phyloP scores from a whole-genome alignment of 2,888 invertebrate genomes.

The Acanthosepion esculentum region DNA sequence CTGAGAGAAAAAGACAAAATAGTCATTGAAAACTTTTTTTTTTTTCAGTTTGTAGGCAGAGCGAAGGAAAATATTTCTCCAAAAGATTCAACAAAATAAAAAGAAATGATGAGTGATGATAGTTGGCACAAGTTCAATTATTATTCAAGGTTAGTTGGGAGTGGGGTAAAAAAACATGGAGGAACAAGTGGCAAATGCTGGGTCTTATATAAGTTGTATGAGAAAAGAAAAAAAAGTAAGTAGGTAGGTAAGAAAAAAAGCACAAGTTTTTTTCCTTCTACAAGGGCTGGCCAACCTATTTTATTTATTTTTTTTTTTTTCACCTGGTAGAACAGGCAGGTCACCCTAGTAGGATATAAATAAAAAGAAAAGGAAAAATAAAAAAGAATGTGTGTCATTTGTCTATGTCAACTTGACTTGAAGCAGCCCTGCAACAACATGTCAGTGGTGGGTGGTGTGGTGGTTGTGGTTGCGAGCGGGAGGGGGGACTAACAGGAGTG shows the following conservation, averaged over 20 bases:
- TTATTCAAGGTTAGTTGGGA: no score
- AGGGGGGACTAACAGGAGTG: neutral
- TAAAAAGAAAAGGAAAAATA: neutral
- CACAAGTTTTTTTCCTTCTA: neutral
- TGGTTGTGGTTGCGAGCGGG: neutral
- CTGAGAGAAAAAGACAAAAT: no score
- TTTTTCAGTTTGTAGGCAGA: no score
- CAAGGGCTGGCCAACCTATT: neutral
- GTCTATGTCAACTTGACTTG: constrained; percentile 33
- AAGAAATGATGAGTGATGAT: no score
- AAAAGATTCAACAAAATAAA: no score
- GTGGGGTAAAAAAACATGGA: no score
- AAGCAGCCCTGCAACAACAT: constrained; percentile 33
- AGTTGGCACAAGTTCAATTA: no score
- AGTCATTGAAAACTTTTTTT: no score
- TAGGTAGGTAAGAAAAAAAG: neutral
- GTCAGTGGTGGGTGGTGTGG: neutral
- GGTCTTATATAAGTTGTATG: no score
- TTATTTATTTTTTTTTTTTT: neutral
- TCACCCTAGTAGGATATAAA: constrained; percentile 33
- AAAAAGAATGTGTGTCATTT: neutral
- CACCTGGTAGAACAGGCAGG: constrained; percentile 7
- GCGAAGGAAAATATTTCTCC: no score
- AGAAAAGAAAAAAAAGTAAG: no score
- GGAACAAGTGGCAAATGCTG: no score